Percentiles rank a stretch among this genome's conserved stretches.
phyloP scores from a whole-genome alignment of 2,888 invertebrate species.

The Drosophila ustulata region DNA sequence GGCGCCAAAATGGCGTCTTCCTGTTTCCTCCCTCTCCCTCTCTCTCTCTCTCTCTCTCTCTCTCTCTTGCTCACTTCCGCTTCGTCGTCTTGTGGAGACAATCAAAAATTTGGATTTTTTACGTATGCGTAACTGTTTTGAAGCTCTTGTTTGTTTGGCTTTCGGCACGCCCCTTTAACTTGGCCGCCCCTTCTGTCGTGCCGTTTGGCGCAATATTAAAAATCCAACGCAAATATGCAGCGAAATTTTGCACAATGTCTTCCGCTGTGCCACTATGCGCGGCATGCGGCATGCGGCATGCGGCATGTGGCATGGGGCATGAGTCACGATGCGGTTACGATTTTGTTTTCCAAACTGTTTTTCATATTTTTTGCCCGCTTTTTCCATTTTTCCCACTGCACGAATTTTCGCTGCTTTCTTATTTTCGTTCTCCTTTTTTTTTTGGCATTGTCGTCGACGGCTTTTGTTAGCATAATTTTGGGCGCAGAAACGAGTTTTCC shows the following conservation, averaged over 20 bases:
- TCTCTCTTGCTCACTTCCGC: background rate
- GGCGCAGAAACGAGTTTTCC: conserved; percentile 34
- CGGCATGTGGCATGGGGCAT: conserved; percentile 5
- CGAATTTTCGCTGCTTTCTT: conserved; percentile 20
- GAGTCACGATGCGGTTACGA: conserved; percentile 42
- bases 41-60: background rate
- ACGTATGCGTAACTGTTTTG: conserved; percentile 73
- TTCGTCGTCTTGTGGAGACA: conserved; percentile 41
- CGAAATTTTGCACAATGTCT: conserved; percentile 67
- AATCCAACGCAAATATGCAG: conserved; percentile 78
- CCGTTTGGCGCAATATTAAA: conserved; percentile 75
- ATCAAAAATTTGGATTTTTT: conserved; percentile 74
- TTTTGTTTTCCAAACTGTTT: conserved; percentile 33
- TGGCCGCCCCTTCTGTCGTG: background rate
- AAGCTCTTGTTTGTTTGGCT: conserved; percentile 53
- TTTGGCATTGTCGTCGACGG: conserved; percentile 51
- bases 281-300: conserved; percentile 14
- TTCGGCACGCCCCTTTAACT: background rate
- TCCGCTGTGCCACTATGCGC: conserved; percentile 35
- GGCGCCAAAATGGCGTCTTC: conserved; percentile 51
- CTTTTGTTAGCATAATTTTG: conserved; percentile 77
- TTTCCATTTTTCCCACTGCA: conserved; percentile 2
- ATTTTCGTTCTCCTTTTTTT: conserved; percentile 9
- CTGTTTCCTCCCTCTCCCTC: background rate
- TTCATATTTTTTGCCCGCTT: conserved; percentile 10